Evolutionary conservation across 2,888 invertebrate species (phyloP).

Genomic region (Oligia strigilis): DNA sequence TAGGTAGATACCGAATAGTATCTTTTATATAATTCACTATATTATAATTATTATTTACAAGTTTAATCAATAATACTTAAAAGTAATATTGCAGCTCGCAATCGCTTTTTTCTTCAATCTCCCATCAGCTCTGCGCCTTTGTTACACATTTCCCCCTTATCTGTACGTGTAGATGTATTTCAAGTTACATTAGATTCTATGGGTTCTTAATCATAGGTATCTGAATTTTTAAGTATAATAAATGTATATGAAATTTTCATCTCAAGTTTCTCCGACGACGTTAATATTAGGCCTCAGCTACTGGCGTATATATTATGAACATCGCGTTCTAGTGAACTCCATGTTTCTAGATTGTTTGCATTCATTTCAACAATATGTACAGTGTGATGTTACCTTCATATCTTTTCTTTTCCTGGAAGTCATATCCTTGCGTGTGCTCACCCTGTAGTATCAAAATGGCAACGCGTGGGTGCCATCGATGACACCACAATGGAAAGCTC

Average conservation of each 20-base stretch:
- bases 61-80: slow-evolving; percentile 85
- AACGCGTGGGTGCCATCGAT: slow-evolving; percentile 6
- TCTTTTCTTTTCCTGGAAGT: slow-evolving; percentile 39
- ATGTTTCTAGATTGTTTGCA: slow-evolving; percentile 42
- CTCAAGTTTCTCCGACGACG: slow-evolving; percentile 41
- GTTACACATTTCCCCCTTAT: slow-evolving; percentile 26
- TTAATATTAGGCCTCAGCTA: slow-evolving; percentile 51
- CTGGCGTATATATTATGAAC: slow-evolving; percentile 22
- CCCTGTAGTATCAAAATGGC: slow-evolving; percentile 32
- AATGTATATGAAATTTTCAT: slow-evolving; percentile 39
- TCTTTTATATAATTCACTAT: slow-evolving; percentile 75
- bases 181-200: slow-evolving; percentile 28
- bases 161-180: slow-evolving; percentile 55
- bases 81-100: slow-evolving; percentile 88
- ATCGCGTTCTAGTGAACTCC: slow-evolving; percentile 32
- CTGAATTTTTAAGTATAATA: slow-evolving; percentile 40
- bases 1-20: slow-evolving; percentile 75
- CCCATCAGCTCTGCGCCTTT: slow-evolving; percentile 59
- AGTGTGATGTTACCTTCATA: slow-evolving; percentile 61
- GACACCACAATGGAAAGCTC: slow-evolving; percentile 22
- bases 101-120: slow-evolving; percentile 76
- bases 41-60: slow-evolving; percentile 82
- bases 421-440: slow-evolving; percentile 41
- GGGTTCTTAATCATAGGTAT: slow-evolving; percentile 35
- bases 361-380: slow-evolving; percentile 51